Base-by-base conservation (phyloP, 2,888 invertebrate species). In the Apotomis turbidana region DNA sequence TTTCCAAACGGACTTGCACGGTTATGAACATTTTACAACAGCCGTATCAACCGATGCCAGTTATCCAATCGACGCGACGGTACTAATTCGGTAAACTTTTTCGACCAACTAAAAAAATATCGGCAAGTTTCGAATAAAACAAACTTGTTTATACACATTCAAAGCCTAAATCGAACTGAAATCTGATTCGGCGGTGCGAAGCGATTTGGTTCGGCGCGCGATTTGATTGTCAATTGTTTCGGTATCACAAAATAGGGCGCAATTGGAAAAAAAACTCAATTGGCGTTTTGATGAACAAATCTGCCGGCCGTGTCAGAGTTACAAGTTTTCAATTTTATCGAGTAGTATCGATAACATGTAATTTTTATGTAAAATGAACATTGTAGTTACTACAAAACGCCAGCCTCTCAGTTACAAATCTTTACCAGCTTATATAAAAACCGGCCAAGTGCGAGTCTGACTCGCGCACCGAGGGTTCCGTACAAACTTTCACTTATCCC, bases 171-270 rank as follows among this genome's bases (percentile, higher is more conserved):
- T 52, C 58, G 27, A 13, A 58, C 59, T 36, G 12, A 59, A 68
- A 6, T 58, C 44, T 51, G 36, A 55, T 51, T 49, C 12, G 51
- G 15, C n/a, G 49, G 44, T 68, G 55, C 49, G 13, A 67, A 67
- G 41, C 60, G 13, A 66, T 66, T 15, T 27, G 8, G 36, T 6
- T 44, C 59, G 38, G 15, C 54, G n/a, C 46, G n/a, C 44, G 55
- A 62, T 62, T 51, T 71, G 71, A 71, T 68, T 68, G 51, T 44
- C 57, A 51, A 68, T 68, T 71, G 66, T 66, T 60, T 71, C 36
- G 61, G 54, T 38, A 54, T 71, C 36, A 49, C 4, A 63, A n/a
- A 38, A 70, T 5, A 63, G 62, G 41, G 13, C 44, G 38, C 36
- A 8, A 57, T 27, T n/a, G 49, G 61, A 67, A 71, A 61, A 60